Evolutionary conservation across 1,140 invertebrate species (phyloP).

Genomic region (Chironomus tepperi): DNA sequence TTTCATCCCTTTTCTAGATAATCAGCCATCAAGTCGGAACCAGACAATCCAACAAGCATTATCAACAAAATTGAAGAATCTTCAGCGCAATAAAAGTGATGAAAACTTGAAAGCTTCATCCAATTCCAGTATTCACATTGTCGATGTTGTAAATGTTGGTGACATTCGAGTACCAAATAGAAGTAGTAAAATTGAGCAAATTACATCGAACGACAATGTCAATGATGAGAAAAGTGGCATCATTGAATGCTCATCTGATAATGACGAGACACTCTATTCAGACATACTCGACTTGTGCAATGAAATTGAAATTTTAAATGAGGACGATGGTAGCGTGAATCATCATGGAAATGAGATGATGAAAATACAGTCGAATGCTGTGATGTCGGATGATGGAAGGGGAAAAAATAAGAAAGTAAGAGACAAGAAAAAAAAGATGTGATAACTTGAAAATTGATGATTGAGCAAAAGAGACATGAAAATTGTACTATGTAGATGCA

Average conservation of each 20-base stretch:
- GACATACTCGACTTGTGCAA: not conserved
- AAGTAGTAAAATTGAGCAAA: not conserved
- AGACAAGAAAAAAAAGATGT: not conserved
- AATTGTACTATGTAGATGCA: not conserved
- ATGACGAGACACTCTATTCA: slow-evolving; percentile 1
- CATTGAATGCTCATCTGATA: not conserved
- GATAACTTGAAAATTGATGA: not conserved
- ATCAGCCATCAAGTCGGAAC: no score
- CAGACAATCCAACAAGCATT: not conserved
- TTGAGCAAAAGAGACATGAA: not conserved
- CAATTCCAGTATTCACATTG: not conserved
- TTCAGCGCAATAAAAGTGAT: not conserved
- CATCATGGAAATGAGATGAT: not conserved
- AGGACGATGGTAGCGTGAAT: not conserved
- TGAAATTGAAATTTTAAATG: slow-evolving; percentile 7
- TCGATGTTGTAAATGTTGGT: not conserved
- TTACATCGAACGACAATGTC: not conserved
- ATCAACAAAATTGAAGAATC: not conserved
- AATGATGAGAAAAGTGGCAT: not conserved
- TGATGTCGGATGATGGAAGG: not conserved
- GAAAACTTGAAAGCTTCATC: not conserved
- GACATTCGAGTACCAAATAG: not conserved
- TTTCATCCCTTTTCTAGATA: no score
- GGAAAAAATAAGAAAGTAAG: not conserved
- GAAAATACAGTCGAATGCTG: not conserved